Evolutionary conservation across 2,113 vertebrate genomes (phyloP).

Genomic region (Brachypodius melanocephalos): DNA sequence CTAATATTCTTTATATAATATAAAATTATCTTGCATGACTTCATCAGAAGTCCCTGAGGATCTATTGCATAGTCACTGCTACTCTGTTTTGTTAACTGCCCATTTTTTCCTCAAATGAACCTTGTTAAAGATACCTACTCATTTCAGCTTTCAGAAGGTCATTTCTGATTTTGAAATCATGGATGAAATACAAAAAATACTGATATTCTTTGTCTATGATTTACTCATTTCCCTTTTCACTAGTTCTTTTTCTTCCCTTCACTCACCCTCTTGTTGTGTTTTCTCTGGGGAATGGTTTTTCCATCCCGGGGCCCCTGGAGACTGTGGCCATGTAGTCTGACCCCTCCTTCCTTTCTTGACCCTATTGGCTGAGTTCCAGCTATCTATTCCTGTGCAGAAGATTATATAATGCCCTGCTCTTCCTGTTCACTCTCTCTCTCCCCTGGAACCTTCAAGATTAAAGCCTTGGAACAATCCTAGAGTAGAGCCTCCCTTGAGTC

Average conservation of each 20-base stretch:
- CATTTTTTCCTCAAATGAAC: slow-evolving; percentile 59
- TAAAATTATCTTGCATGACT: slow-evolving; percentile 53
- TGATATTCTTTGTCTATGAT: background rate
- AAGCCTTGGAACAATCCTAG: too few relatives aligned
- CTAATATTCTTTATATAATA: slow-evolving; percentile 62
- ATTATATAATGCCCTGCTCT: too few relatives aligned
- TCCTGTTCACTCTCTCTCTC: too few relatives aligned
- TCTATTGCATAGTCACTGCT: slow-evolving; percentile 6
- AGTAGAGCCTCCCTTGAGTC: too few relatives aligned
- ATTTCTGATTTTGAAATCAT: background rate
- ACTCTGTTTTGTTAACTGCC: slow-evolving; percentile 37
- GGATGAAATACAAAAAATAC: background rate
- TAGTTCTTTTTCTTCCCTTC: background rate
- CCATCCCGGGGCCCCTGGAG: too few relatives aligned
- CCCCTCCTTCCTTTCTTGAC: too few relatives aligned
- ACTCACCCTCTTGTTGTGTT: background rate
- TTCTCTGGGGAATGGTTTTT: too few relatives aligned
- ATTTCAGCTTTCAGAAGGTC: slow-evolving; percentile 27
- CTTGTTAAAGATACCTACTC: slow-evolving; percentile 24
- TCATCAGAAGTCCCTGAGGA: slow-evolving; percentile 42
- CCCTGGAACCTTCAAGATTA: too few relatives aligned
- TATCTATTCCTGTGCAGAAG: too few relatives aligned
- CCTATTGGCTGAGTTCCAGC: too few relatives aligned
- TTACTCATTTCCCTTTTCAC: background rate
- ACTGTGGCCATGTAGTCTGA: too few relatives aligned